Conservation (phyloP, 2,113 vertebrate species). For the Steatornis caripensis region DNA sequence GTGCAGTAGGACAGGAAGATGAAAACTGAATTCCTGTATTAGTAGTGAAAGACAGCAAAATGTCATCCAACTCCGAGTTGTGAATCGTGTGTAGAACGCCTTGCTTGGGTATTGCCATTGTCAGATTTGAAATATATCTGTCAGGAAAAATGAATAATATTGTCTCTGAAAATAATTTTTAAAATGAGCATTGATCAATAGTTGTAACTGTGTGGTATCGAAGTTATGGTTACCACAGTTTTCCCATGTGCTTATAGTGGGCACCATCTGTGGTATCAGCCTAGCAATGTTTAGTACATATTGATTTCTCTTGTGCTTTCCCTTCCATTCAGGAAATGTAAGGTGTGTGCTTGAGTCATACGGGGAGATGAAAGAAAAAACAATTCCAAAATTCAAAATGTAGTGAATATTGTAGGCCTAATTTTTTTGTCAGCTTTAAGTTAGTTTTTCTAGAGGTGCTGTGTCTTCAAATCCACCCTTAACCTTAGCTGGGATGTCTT, state of each 20-base stretch:
- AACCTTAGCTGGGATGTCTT: background rate
- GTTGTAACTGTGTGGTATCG: background rate
- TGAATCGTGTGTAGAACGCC: background rate
- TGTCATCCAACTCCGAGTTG: background rate
- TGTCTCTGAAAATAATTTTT: background rate
- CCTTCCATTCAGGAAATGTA: background rate
- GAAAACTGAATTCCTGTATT: background rate
- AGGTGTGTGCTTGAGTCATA: background rate
- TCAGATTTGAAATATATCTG: background rate
- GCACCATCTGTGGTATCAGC: background rate
- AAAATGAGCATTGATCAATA: background rate
- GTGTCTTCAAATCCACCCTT: background rate
- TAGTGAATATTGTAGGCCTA: background rate
- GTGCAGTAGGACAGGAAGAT: background rate
- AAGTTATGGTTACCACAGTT: background rate
- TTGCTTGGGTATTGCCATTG: background rate
- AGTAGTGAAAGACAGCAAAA: background rate
- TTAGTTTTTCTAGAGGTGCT: background rate
- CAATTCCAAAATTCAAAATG: background rate
- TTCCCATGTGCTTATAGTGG: background rate
- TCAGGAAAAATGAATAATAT: background rate
- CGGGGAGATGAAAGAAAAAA: background rate
- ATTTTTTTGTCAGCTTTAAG: background rate
- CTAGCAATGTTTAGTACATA: background rate
- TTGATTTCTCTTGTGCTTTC: background rate